Percentiles rank a stretch among this genome's conserved stretches.
Conservation (phyloP, 2,113 vertebrate species). For the Perca schrenkii region DNA sequence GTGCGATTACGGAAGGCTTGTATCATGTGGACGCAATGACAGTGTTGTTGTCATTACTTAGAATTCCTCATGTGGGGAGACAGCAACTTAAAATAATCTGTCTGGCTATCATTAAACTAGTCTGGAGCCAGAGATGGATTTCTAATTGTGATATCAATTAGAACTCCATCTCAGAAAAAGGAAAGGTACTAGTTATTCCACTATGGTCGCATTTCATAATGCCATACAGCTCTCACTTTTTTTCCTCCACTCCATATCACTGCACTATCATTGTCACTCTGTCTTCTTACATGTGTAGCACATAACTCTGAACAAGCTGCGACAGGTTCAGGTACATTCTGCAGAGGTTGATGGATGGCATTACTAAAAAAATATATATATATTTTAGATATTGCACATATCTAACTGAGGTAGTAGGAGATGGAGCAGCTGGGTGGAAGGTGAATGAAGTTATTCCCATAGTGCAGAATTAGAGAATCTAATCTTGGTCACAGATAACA, state of each 20-base stretch:
- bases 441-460: not conserved
- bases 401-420: not conserved
- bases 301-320: not conserved
- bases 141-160: not conserved
- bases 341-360: not conserved
- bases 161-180: not conserved
- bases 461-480: not conserved
- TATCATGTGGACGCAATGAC: too few relatives aligned
- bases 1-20: too few relatives aligned
- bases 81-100: too few relatives aligned
- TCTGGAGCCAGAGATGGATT: too few relatives aligned
- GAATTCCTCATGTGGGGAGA: too few relatives aligned
- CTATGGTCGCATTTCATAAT: not conserved
- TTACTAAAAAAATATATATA: not conserved
- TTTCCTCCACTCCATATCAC: not conserved
- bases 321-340: constrained; percentile 8
- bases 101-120: too few relatives aligned
- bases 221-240: not conserved
- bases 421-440: not conserved
- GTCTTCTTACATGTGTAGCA: too few relatives aligned
- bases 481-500: not conserved
- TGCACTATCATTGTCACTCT: not conserved
- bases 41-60: too few relatives aligned
- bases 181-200: not conserved
- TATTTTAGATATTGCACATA: too few relatives aligned